phyloP scores from a whole-genome alignment of 2,888 invertebrate genomes.

The Caenorhabditis sp. region DNA sequence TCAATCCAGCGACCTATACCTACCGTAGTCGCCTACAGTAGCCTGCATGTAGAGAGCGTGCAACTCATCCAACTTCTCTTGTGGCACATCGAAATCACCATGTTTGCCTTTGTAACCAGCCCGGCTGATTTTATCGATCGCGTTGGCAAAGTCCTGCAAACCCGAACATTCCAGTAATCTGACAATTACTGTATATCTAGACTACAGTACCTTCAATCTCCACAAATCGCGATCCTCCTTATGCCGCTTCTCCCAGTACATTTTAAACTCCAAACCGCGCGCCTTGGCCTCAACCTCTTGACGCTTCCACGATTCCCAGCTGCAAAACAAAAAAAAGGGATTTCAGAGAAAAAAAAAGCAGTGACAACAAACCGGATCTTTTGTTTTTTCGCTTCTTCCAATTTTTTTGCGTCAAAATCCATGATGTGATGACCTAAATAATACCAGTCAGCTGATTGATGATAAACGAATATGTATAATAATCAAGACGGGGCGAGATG shows the following conservation, averaged over 20 bases:
- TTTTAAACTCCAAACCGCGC: slow-evolving; percentile 52
- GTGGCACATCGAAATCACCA: slow-evolving; percentile 59
- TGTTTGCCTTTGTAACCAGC: slow-evolving; percentile 63
- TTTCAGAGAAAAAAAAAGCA: slow-evolving; percentile 23
- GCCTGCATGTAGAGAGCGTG: slow-evolving; percentile 57
- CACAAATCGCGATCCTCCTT: slow-evolving; percentile 55
- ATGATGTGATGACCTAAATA: slow-evolving; percentile 14
- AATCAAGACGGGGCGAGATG: too few species aligned
- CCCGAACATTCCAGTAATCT: too few species aligned
- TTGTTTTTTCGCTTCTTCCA: slow-evolving; percentile 49
- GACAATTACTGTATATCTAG: too few species aligned
- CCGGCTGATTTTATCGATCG: slow-evolving; percentile 58
- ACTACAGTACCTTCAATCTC: slow-evolving; percentile 55
- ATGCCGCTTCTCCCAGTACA: slow-evolving; percentile 57
- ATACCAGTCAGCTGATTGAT: slow-evolving; percentile 32
- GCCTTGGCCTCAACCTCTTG: slow-evolving; percentile 52
- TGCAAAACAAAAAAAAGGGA: slow-evolving; percentile 13
- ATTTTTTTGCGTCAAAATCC: slow-evolving; percentile 53
- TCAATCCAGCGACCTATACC: neutral
- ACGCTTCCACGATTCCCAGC: slow-evolving; percentile 52
- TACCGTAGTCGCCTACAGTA: slow-evolving; percentile 58
- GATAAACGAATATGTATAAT: too few species aligned
- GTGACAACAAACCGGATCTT: slow-evolving; percentile 26
- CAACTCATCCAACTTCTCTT: slow-evolving; percentile 47
- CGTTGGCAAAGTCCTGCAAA: slow-evolving; percentile 59